Base-by-base conservation (phyloP, 2,888 invertebrate genomes). In the Tenthredo livida region DNA sequence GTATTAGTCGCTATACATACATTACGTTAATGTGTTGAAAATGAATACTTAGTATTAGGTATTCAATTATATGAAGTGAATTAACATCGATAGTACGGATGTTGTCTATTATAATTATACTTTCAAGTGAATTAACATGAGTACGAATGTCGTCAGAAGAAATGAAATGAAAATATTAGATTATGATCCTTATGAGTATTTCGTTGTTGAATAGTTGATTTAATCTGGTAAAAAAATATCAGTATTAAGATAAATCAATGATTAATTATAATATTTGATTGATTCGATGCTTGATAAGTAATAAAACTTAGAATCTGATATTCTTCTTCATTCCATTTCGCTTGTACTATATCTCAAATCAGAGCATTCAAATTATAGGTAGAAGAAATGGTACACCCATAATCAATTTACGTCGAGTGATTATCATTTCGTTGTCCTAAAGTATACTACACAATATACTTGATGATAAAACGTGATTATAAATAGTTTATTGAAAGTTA, bases 151-250 rank as follows among this genome's bases (percentile, higher is more conserved):
- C 7, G 47, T 67, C 50, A 15, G 29, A 17, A 40, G 47, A 67
- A 67, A 43, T 67, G 47, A 47, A 17, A 67, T 47, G 17, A 70
- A 67, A 50, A 67, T 33, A 67, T 67, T 65, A 67, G 67, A 67
- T 67, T 65, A 67, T 47, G n/a, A 83, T 83, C 61, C 83, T 83
- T 83, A 83, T 37, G 67, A 83, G 50, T 83, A 83, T 61, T 83
- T 65, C 83, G 83, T 83, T 83, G 83, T 83, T 47, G 61, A 83
- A 83, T 67, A 29, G 67, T 47, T 47, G 25, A 67, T 33, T 25
- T 47, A 21, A 50, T 77, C 40, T 61, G 37, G 37, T 21, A 58
- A 61, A 80, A 80, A 80, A 80, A 54, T 67, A 83, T 25, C 33
- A 29, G 29, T 83, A 21, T 47, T n/a, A 83, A 70, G 15, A 83